These are phyloP conservation scores for Enteromius viviparus DNA, from an alignment of 2,797 vertebrate genomes.

Conservation along the genomic window DNA sequence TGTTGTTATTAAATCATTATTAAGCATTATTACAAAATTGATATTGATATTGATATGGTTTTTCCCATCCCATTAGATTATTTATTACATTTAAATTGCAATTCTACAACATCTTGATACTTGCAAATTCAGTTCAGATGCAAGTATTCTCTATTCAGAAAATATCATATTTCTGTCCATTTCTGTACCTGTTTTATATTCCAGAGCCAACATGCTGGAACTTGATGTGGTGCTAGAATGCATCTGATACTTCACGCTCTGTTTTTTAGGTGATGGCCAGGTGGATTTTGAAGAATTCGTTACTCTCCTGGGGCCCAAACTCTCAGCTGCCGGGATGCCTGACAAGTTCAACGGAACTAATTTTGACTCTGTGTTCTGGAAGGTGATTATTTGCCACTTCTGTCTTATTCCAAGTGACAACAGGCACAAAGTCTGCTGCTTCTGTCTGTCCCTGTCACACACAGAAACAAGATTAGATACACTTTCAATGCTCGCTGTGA, in stretches of 20 bases:
- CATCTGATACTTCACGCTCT: conserved; percentile 2
- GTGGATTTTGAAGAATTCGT: conserved; percentile 99
- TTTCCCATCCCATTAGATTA: neutral
- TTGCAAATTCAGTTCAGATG: neutral
- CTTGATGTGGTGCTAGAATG: neutral
- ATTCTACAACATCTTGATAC: neutral
- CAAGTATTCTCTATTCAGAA: neutral
- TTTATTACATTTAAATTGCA: neutral
- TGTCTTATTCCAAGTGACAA: conserved; percentile 59
- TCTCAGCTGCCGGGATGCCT: conserved; percentile 91
- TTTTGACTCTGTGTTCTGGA: conserved; percentile 98
- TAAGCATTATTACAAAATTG: neutral
- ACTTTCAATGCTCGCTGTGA: neutral
- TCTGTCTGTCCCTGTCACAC: conserved; percentile 1
- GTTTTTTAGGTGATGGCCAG: conserved; percentile 87
- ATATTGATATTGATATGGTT: neutral
- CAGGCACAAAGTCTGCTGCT: conserved; percentile 1
- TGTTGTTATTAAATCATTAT: neutral
- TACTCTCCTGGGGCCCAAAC: conserved; percentile 93
- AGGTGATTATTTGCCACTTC: conserved; percentile 75
- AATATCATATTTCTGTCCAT: neutral
- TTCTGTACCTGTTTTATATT: neutral
- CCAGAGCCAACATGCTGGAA: neutral
- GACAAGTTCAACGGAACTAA: conserved; percentile 95
- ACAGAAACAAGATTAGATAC: conserved; percentile 7